Evolutionary conservation across 1,140 invertebrate species (phyloP).

Genomic region (Latrodectus geometricus): DNA sequence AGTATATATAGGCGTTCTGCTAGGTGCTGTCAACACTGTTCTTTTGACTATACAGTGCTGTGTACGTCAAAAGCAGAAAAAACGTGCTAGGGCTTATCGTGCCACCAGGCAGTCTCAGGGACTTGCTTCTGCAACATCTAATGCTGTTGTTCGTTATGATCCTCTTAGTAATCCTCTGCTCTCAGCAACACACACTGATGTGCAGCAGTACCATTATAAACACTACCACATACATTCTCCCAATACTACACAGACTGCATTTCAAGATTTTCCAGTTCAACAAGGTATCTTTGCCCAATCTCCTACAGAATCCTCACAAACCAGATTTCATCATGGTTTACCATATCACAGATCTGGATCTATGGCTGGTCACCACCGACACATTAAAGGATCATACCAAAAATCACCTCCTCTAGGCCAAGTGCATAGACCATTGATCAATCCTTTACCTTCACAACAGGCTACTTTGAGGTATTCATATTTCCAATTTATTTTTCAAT

Average conservation of each 20-base stretch:
- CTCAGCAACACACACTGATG: constrained; percentile 40
- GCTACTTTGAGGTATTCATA: neutral
- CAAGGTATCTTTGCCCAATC: constrained; percentile 49
- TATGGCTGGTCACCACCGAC: constrained; percentile 39
- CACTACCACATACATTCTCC: constrained; percentile 51
- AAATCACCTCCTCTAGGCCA: constrained; percentile 52
- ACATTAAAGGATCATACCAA: constrained; percentile 43
- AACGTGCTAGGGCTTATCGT: constrained; percentile 45
- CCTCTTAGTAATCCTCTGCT: constrained; percentile 55
- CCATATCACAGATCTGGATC: constrained; percentile 50
- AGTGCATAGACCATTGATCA: constrained; percentile 46
- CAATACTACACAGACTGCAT: constrained; percentile 23
- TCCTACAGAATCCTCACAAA: constrained; percentile 53
- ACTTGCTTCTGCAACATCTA: constrained; percentile 32
- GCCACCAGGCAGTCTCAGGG: constrained; percentile 25
- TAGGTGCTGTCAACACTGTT: constrained; percentile 54
- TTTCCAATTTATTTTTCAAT: too few relatives aligned
- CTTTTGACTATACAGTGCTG: constrained; percentile 53
- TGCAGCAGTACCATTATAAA: constrained; percentile 56
- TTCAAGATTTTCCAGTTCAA: constrained; percentile 51
- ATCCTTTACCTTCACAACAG: constrained; percentile 39
- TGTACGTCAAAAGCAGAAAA: constrained; percentile 55
- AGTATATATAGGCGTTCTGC: constrained; percentile 59
- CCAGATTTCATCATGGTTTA: constrained; percentile 35
- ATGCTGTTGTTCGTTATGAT: constrained; percentile 43